phyloP scores from a whole-genome alignment of 2,888 invertebrate genomes.

The Anarsia innoxiella region DNA sequence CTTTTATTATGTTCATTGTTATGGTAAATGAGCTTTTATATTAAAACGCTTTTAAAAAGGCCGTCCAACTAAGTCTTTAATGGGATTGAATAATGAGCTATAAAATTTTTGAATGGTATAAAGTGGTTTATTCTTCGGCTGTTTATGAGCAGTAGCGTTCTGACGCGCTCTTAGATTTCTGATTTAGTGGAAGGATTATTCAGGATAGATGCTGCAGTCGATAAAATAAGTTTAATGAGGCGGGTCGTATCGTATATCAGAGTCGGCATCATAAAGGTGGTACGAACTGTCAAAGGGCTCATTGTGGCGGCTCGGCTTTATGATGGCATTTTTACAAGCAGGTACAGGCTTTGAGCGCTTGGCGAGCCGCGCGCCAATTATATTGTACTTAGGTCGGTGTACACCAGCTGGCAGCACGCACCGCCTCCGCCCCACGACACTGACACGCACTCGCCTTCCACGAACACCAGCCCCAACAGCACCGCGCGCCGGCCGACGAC shows the following conservation, averaged over 20 bases:
- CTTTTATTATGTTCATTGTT: slow-evolving; percentile 56
- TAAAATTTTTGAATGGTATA: slow-evolving; percentile 66
- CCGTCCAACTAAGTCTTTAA: slow-evolving; percentile 63
- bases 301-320: slow-evolving; percentile 68
- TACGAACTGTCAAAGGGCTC: slow-evolving; percentile 71
- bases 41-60: slow-evolving; percentile 56
- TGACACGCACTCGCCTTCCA: slow-evolving; percentile 6
- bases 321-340: slow-evolving; percentile 72
- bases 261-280: slow-evolving; percentile 70
- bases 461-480: slow-evolving; percentile 2
- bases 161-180: slow-evolving; percentile 41
- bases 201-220: slow-evolving; percentile 57
- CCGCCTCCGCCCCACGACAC: slow-evolving; percentile 24
- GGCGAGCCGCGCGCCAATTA: slow-evolving; percentile 69
- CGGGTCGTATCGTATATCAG: slow-evolving; percentile 60
- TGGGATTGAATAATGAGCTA: slow-evolving; percentile 67
- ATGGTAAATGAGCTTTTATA: slow-evolving; percentile 64
- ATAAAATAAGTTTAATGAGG: slow-evolving; percentile 72
- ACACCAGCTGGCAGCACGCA: no score
- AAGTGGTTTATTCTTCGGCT: slow-evolving; percentile 24
- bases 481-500: no score
- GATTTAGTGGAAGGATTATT: slow-evolving; percentile 59
- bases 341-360: slow-evolving; percentile 66
- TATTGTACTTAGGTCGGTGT: slow-evolving; percentile 65
- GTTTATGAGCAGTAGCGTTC: slow-evolving; percentile 47